These are phyloP conservation scores for Oncorhynchus gorbuscha DNA, from an alignment of 2,113 vertebrate genomes.

Conservation along the genomic window DNA sequence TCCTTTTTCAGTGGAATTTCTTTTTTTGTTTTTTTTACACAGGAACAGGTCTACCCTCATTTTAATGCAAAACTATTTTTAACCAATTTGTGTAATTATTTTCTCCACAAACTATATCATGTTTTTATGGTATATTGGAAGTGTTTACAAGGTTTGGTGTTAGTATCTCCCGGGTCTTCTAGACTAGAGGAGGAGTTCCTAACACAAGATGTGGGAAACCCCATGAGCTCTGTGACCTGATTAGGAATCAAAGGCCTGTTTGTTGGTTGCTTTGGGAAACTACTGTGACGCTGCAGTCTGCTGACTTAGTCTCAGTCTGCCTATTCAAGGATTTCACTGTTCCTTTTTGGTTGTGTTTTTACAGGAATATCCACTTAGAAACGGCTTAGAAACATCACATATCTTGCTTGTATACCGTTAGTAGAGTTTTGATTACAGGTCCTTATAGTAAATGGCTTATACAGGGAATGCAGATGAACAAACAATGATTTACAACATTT, in stretches of 20 bases:
- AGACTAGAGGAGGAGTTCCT: background rate
- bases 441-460: background rate
- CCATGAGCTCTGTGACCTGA: conserved; percentile 4
- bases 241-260: conserved; percentile 16
- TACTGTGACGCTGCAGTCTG: background rate
- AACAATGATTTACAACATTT: too few species aligned
- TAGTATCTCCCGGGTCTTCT: background rate
- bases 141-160: too few species aligned
- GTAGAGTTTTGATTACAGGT: background rate
- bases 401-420: background rate
- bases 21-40: too few species aligned
- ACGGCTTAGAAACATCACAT: background rate
- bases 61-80: background rate
- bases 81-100: too few species aligned
- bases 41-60: background rate
- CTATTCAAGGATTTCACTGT: background rate
- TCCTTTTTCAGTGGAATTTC: background rate
- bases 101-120: background rate
- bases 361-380: background rate
- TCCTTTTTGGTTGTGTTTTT: background rate
- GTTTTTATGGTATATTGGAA: background rate
- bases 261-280: conserved; percentile 15
- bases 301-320: background rate
- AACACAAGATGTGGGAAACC: background rate
- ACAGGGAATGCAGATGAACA: background rate